Evolutionary conservation across 1,140 invertebrate species (phyloP), one percentile per base, ranked within the genome.

Genomic region (Hetaerina americana): DNA sequence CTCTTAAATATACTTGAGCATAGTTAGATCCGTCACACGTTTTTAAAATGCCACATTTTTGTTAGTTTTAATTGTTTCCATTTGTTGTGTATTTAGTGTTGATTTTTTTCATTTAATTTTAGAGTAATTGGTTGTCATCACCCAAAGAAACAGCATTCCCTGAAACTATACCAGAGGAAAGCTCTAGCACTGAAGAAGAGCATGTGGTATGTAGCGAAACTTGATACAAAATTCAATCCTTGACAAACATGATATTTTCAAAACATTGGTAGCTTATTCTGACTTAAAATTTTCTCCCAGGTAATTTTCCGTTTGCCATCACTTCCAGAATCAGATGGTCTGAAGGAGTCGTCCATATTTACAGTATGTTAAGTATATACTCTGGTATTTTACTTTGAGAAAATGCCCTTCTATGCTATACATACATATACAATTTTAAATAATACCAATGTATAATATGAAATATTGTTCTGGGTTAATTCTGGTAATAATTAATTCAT

Each of bases 161-260:
- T 0, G 93, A 95, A 85, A 95, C 92, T 0, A 95, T 95, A 75
- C 92, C 93, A 0, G 93, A 95, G 82, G 93, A 95, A 80, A 93
- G 91, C 78, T 94, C 92, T 3, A 94, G 92, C 75, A 91, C 91
- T 66, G 92, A 94, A 81, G 93, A 95, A 78, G 93, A 95, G 80
- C 92, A 94, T 79, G 92, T 95, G 76, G 92, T 91, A 76, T 84
- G 78, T n/a, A n/a, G n/a, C n/a, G n/a, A n/a, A 80, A 70, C 73
- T 71, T 66, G 66, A 27, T 28, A 69, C 31, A 24, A 70, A 26
- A 72, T 25, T 18, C 28, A 71, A 69, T 66, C 69, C 68, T 69
- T 57, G 49, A 66, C 6, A 67, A 69, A 73, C 25, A 28, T 25
- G 8, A 27, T 57, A 29, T 69, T 18, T 27, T 71, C 70, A 71